These are phyloP conservation scores for Eristalis intricaria DNA, from an alignment of 2,888 invertebrate genomes.

Conservation along the genomic window DNA sequence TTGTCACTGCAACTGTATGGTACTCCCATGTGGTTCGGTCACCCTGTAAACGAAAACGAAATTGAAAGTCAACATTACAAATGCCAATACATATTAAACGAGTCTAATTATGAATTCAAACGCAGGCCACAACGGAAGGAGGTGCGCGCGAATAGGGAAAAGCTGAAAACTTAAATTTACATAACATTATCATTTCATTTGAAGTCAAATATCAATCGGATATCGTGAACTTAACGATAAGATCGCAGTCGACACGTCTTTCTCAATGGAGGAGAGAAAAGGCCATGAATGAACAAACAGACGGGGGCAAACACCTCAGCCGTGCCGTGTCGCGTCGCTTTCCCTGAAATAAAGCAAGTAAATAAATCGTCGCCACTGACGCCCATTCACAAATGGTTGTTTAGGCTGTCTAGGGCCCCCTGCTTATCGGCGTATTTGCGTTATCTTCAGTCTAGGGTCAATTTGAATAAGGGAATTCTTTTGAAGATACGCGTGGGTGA, in stretches of 20 bases:
- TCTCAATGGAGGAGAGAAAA: slow-evolving; percentile 31
- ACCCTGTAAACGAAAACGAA: slow-evolving; percentile 81
- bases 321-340: slow-evolving; percentile 35
- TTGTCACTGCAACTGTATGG: slow-evolving; percentile 94
- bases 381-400: neutral
- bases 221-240: slow-evolving; percentile 29
- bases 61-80: slow-evolving; percentile 65
- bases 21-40: slow-evolving; percentile 97
- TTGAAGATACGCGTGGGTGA: slow-evolving; percentile 57
- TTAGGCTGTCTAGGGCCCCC: neutral
- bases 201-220: slow-evolving; percentile 49
- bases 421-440: neutral
- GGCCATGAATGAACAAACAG: slow-evolving; percentile 43
- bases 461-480: slow-evolving; percentile 31
- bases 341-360: slow-evolving; percentile 31
- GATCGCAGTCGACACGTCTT: neutral
- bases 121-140: slow-evolving; percentile 6
- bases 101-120: slow-evolving; percentile 42
- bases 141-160: slow-evolving; percentile 11
- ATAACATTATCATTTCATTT: slow-evolving; percentile 38
- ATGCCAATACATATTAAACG: neutral
- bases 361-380: slow-evolving; percentile 18
- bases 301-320: slow-evolving; percentile 29
- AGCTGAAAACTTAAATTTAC: slow-evolving; percentile 51
- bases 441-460: neutral